Evolutionary conservation across 2,113 vertebrate species (phyloP).

Genomic region (Argyrosomus japonicus): DNA sequence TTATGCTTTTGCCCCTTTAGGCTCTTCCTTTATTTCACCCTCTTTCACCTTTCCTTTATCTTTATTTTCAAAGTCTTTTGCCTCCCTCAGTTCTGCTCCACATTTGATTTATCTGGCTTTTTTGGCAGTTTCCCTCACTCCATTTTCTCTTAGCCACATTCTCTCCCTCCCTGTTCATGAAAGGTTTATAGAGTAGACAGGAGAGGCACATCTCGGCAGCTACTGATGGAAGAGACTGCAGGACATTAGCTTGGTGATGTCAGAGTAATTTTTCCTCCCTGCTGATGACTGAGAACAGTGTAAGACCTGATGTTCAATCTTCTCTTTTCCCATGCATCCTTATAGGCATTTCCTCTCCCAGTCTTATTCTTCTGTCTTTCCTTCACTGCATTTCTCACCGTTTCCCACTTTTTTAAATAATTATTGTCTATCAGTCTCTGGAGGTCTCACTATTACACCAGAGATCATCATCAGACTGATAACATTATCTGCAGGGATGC

Average conservation of each 20-base stretch:
- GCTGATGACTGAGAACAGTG: slow-evolving; percentile 59
- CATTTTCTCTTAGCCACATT: slow-evolving; percentile 46
- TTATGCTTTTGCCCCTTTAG: slow-evolving; percentile 10
- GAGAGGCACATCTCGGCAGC: slow-evolving; percentile 43
- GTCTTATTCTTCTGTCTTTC: neutral
- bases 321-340: slow-evolving; percentile 36
- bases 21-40: slow-evolving; percentile 39
- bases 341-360: slow-evolving; percentile 25
- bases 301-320: slow-evolving; percentile 47
- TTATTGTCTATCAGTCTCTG: neutral
- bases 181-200: slow-evolving; percentile 68
- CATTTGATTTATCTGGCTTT: slow-evolving; percentile 49
- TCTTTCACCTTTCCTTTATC: slow-evolving; percentile 51
- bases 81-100: slow-evolving; percentile 29
- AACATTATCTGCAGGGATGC: slow-evolving; percentile 11
- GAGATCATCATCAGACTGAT: slow-evolving; percentile 15
- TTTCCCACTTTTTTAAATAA: slow-evolving; percentile 4
- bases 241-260: slow-evolving; percentile 68
- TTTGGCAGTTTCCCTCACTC: slow-evolving; percentile 42
- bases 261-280: slow-evolving; percentile 50
- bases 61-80: slow-evolving; percentile 56
- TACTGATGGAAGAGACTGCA: slow-evolving; percentile 59
- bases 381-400: neutral
- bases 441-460: neutral
- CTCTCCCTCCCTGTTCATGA: slow-evolving; percentile 51